phyloP scores from a whole-genome alignment of 92 coral and sea anemone genomes.

The Hydrozoanthus gracilis region DNA sequence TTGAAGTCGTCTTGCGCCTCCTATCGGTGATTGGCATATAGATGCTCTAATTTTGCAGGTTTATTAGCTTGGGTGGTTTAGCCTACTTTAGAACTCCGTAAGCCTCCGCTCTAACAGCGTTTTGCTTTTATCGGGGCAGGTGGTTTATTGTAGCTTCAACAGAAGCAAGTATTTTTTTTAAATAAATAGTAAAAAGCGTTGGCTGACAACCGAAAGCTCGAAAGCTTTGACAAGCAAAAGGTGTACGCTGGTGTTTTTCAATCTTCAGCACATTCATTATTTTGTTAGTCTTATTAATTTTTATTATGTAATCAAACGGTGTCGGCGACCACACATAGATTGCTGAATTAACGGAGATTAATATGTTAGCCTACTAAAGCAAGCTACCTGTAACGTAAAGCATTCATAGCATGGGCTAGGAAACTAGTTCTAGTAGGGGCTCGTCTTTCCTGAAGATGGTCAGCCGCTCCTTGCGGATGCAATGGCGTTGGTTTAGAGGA shows the following conservation, averaged over 20 bases:
- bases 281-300: no score
- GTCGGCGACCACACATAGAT: no score
- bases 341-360: no score
- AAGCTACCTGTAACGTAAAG: constrained; percentile 27
- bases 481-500: constrained; percentile 49
- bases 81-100: constrained; percentile 5
- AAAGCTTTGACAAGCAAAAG: no score
- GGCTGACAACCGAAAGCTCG: no score
- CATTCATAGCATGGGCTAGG: constrained; percentile 38
- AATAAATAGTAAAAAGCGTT: no score
- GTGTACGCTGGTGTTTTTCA: no score
- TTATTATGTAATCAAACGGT: no score
- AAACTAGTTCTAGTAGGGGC: constrained; percentile 45
- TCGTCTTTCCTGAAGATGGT: constrained; percentile 21
- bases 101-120: neutral
- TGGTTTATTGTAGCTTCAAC: neutral
- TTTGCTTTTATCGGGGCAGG: neutral
- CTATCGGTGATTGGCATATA: constrained; percentile 17
- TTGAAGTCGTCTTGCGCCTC: constrained; percentile 14
- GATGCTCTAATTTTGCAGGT: constrained; percentile 4
- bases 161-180: neutral
- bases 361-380: no score
- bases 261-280: no score
- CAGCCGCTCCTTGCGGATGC: constrained; percentile 38
- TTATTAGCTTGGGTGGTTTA: constrained; percentile 10